Evolutionary conservation across 2,113 vertebrate genomes (phyloP), one percentile per base, ranked within the genome.

Genomic region (Ginglymostoma cirratum): DNA sequence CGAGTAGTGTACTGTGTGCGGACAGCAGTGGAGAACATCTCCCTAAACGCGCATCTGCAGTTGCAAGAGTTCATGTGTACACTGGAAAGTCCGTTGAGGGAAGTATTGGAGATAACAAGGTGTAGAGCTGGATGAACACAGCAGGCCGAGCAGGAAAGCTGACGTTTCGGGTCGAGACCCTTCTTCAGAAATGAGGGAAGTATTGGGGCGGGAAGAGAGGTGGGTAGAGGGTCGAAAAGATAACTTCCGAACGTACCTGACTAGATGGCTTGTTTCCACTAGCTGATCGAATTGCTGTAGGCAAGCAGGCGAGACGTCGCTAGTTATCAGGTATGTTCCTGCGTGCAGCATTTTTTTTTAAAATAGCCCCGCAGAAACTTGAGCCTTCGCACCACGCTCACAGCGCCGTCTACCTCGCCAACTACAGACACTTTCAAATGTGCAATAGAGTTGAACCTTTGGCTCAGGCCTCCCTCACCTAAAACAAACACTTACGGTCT

Each of bases 291-390:
- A 34, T 95, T 42, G 23, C 69, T 76, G 38, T 72, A 17, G 7
- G 6, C 45, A 95, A 95, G 69, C 67, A 27, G 55, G 55, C 7
- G 55, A 61, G 94, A 95, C 69, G 42, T 52, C 69, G 42, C 67
- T 27, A 27, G 93, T 72, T 95, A 52, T 42, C 21, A 95, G 67
- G 66, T 95, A 67, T 52, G 94, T 72, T 69, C 69, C 67, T 70
- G 67, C 4, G 48, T 27, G 76, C 42, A 45, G 2, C 42, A 76
- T 48, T 72, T 67, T 95, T 72, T 27, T 48, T 45, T 45, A 45
- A 95, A 95, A 95, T 95, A 95, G 69, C 69, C 92, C 42, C 3
- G 66, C 27, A 42, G 67, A 76, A 95, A 72, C 94, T 42, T 2
- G 94, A 72, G 69, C 94, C 42, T 42, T 42, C 61, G 21, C 38